Evolutionary conservation across 2,113 vertebrate species (phyloP).

Genomic region (Tenrec ecaudatus): DNA sequence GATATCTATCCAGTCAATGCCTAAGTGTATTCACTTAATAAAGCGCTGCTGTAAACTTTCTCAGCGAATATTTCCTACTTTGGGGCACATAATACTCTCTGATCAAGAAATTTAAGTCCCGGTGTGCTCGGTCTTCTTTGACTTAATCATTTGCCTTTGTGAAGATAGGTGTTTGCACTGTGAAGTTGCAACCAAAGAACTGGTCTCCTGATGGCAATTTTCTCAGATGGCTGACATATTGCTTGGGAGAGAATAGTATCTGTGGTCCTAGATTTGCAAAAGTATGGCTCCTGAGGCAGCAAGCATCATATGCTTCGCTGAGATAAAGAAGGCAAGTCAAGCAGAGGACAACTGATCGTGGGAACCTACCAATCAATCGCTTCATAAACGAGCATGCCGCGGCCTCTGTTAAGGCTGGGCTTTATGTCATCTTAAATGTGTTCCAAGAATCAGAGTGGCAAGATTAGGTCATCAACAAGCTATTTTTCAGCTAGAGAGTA

Average conservation of each 20-base stretch:
- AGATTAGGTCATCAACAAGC: background rate
- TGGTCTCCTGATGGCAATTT: background rate
- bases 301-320: background rate
- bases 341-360: background rate
- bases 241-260: background rate
- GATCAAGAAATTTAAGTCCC: background rate
- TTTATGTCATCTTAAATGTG: background rate
- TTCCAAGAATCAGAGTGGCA: slow-evolving; percentile 10
- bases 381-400: background rate
- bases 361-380: background rate
- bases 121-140: background rate
- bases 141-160: background rate
- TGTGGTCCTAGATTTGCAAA: slow-evolving; percentile 21
- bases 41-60: background rate
- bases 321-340: background rate
- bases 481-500: background rate
- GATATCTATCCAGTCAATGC: background rate
- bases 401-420: background rate
- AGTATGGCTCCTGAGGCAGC: slow-evolving; percentile 8
- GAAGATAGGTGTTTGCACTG: background rate
- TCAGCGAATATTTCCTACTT: background rate
- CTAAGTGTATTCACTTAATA: background rate
- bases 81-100: background rate
- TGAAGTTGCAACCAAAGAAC: background rate
- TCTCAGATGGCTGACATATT: slow-evolving; percentile 23